Evolutionary conservation across 2,888 invertebrate genomes (phyloP).

Genomic region (Scelioninae gen. 1): DNA sequence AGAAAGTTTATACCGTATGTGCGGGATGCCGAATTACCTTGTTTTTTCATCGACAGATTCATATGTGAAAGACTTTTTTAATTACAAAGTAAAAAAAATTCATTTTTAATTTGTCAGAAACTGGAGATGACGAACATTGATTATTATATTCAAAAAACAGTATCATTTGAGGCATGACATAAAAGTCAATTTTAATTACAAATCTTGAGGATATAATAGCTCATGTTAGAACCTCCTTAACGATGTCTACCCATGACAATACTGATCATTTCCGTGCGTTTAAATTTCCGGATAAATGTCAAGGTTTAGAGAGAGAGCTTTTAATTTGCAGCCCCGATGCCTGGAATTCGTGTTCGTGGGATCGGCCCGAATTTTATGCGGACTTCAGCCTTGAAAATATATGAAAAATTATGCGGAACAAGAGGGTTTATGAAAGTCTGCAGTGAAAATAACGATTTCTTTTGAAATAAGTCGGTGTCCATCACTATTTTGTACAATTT

Average conservation of each 20-base stretch:
- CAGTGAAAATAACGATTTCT: conserved; percentile 37
- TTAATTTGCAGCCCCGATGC: conserved; percentile 19
- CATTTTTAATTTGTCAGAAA: too few species aligned
- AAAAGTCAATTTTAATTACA: too few species aligned
- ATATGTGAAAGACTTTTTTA: too few species aligned
- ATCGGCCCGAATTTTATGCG: conserved; percentile 32
- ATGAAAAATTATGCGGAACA: conserved; percentile 53
- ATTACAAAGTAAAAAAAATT: too few species aligned
- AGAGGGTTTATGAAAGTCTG: conserved; percentile 39
- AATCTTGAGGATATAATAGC: too few species aligned
- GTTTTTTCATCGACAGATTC: too few species aligned
- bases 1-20: conserved; percentile 19
- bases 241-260: conserved; percentile 7
- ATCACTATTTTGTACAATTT: conserved; percentile 8
- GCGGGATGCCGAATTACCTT: not conserved
- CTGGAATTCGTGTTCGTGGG: conserved; percentile 19
- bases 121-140: too few species aligned
- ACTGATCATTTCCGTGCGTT: conserved; percentile 7
- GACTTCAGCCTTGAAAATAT: conserved; percentile 50
- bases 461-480: conserved; percentile 15
- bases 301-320: conserved; percentile 22
- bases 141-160: too few species aligned
- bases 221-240: not conserved
- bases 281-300: conserved; percentile 18
- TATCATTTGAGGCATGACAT: too few species aligned